Evolutionary conservation across 2,113 vertebrate genomes (phyloP).

Genomic region (Chroicocephalus ridibundus): DNA sequence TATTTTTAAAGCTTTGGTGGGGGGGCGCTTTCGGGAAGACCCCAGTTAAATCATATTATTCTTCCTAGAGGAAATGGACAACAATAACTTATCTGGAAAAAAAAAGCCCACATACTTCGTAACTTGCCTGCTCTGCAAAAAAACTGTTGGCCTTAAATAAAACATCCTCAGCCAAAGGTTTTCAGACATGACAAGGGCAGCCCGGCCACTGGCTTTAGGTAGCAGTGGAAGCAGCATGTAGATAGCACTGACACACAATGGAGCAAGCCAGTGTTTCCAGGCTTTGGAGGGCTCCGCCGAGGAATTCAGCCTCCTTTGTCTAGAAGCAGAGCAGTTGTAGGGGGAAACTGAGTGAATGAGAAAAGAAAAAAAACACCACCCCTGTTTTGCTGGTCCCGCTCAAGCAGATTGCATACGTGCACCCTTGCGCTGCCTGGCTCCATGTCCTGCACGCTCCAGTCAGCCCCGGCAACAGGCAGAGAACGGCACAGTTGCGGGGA

Average conservation of each 20-base stretch:
- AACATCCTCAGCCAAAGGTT: not conserved
- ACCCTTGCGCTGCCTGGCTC: not conserved
- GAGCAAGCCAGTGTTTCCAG: conserved; percentile 27
- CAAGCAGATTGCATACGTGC: not conserved
- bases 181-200: not conserved
- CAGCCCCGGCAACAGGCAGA: not conserved
- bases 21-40: not conserved
- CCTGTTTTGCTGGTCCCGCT: not conserved
- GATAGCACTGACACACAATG: not conserved
- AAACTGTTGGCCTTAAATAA: not conserved
- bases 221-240: not conserved
- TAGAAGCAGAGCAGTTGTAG: not conserved
- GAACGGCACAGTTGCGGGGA: not conserved
- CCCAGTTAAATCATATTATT: not conserved
- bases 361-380: not conserved
- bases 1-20: not conserved
- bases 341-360: not conserved
- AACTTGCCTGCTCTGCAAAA: not conserved
- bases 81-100: not conserved
- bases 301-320: conserved; percentile 24
- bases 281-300: not conserved
- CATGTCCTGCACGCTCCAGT: fast-evolving
- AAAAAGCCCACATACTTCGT: not conserved
- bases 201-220: not conserved
- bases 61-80: not conserved